Conservation (phyloP, 35 echinoderm and acorn worm species). For the Holothuria glaberrima region DNA sequence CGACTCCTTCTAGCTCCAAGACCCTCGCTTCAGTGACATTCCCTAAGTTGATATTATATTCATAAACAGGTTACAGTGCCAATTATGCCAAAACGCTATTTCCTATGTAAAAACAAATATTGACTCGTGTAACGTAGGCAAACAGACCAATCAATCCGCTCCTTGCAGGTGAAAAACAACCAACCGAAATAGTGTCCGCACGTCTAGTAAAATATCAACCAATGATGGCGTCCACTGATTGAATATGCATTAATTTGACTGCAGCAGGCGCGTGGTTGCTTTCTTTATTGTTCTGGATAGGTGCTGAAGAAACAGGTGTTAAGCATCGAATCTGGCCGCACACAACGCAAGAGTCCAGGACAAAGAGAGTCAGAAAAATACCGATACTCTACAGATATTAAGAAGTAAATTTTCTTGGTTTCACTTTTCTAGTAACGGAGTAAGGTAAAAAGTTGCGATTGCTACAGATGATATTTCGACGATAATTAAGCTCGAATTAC, state of each 20-base stretch:
- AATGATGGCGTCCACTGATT: background rate
- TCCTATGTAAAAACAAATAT: constrained; percentile 49
- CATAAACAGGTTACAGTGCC: constrained; percentile 32
- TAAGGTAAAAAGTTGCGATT: background rate
- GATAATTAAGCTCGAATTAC: constrained; percentile 51
- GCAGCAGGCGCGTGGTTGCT: constrained; percentile 34
- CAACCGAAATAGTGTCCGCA: constrained; percentile 42
- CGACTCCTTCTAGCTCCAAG: no score
- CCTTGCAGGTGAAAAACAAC: background rate
- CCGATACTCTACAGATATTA: constrained; percentile 55
- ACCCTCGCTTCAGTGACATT: background rate
- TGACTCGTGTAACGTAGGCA: constrained; percentile 27
- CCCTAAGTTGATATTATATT: constrained; percentile 11
- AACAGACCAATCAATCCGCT: constrained; percentile 35
- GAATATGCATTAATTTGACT: constrained; percentile 33
- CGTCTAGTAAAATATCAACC: background rate
- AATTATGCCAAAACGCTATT: constrained; percentile 8
- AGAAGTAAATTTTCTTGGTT: constrained; percentile 46
- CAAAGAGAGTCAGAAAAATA: constrained; percentile 49
- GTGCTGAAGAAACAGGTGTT: constrained; percentile 44
- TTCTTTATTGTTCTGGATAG: background rate
- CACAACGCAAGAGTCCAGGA: constrained; percentile 27
- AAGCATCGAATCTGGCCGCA: constrained; percentile 42
- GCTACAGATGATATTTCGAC: constrained; percentile 12
- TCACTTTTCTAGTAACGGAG: constrained; percentile 14